Conservation (phyloP, 2,888 invertebrate genomes). For the Actias luna region DNA sequence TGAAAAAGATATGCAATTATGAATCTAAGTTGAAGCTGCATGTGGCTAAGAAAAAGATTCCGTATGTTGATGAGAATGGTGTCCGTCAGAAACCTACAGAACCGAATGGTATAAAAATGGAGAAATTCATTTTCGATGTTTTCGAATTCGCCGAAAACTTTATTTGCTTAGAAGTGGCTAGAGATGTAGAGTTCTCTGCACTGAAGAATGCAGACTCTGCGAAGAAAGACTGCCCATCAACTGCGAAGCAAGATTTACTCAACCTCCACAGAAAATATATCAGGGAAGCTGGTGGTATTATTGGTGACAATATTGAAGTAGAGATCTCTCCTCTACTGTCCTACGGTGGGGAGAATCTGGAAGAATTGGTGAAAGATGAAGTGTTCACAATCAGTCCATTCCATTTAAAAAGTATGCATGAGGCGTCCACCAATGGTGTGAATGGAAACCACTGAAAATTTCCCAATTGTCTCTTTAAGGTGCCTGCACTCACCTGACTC, state of each 20-base stretch:
- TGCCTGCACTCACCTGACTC: neutral
- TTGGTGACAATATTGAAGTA: slow-evolving; percentile 85
- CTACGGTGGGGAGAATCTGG: slow-evolving; percentile 94
- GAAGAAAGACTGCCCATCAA: slow-evolving; percentile 95
- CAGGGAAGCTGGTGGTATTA: slow-evolving; percentile 89
- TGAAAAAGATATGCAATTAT: slow-evolving; percentile 87
- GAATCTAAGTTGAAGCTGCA: slow-evolving; percentile 93
- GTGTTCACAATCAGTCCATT: slow-evolving; percentile 85
- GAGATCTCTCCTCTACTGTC: slow-evolving; percentile 96
- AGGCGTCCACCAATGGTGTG: slow-evolving; percentile 56
- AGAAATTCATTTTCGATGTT: slow-evolving; percentile 99
- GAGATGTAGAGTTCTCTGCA: slow-evolving; percentile 97
- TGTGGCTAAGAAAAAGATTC: slow-evolving; percentile 98
- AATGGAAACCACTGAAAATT: slow-evolving; percentile 61
- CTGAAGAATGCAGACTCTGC: slow-evolving; percentile 95
- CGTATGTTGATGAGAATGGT: slow-evolving; percentile 88
- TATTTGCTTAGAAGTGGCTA: slow-evolving; percentile 94
- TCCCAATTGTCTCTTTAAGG: slow-evolving; percentile 8
- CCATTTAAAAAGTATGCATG: slow-evolving; percentile 76
- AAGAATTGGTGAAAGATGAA: slow-evolving; percentile 84
- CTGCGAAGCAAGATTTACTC: slow-evolving; percentile 90
- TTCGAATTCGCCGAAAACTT: slow-evolving; percentile 96
- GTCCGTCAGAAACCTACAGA: slow-evolving; percentile 87
- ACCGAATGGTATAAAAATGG: slow-evolving; percentile 98
- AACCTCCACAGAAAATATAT: slow-evolving; percentile 90